These are phyloP conservation scores for Melitaea cinxia DNA, from an alignment of 1,140 invertebrate genomes.

Conservation along the genomic window DNA sequence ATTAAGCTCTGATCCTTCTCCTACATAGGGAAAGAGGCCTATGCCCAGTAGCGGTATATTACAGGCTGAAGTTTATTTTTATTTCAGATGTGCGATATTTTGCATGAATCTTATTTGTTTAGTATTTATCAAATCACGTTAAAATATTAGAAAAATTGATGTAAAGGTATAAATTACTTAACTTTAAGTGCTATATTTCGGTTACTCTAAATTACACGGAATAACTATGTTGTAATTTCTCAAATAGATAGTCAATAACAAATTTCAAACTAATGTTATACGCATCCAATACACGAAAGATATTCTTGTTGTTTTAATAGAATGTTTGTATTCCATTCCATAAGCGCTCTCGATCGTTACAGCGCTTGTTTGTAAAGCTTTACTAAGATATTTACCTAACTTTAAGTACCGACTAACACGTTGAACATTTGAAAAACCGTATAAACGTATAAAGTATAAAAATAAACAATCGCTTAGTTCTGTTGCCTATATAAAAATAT, in stretches of 20 bases:
- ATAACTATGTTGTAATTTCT: background rate
- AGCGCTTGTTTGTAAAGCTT: background rate
- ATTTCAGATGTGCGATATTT: no score
- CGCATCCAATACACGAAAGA: background rate
- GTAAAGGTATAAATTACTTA: no score
- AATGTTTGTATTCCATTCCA: slow-evolving; percentile 1
- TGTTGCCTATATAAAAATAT: background rate
- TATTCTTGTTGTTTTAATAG: background rate
- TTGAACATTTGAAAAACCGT: no score
- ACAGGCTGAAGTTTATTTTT: no score
- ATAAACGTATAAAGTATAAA: background rate
- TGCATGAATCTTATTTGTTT: no score
- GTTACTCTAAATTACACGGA: background rate
- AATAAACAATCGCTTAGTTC: background rate
- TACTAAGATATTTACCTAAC: background rate
- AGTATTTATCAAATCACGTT: no score
- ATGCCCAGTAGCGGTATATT: no score
- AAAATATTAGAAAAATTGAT: no score
- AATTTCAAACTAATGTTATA: background rate
- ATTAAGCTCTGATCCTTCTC: no score
- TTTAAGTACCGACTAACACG: no score
- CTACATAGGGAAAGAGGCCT: no score
- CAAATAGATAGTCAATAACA: background rate
- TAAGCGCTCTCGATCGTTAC: background rate
- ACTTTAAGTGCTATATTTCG: no score